phyloP scores from a whole-genome alignment of 2,113 vertebrate species.

The Sebastes fasciatus region DNA sequence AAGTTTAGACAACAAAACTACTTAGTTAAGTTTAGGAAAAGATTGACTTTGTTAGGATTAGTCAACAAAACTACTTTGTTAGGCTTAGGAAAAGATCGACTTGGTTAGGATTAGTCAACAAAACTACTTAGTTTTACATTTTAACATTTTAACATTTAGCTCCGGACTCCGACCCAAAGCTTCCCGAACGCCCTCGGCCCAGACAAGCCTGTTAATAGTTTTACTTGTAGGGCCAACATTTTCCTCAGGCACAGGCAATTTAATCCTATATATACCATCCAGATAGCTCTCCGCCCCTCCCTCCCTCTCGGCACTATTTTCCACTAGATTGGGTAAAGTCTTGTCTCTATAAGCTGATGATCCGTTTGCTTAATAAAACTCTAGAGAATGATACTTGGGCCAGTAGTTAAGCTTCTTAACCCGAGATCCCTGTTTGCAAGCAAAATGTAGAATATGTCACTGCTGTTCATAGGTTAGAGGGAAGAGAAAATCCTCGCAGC shows the following conservation, averaged over 20 bases:
- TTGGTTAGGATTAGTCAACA: too few relatives aligned
- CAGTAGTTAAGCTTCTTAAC: conserved; percentile 67
- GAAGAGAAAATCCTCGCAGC: neutral
- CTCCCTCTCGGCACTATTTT: conserved; percentile 32
- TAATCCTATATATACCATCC: conserved; percentile 39
- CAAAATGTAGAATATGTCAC: conserved; percentile 23
- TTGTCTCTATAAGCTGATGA: conserved; percentile 64
- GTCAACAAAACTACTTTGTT: too few relatives aligned
- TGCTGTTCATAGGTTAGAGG: neutral
- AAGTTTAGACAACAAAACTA: too few relatives aligned
- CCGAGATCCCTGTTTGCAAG: conserved; percentile 39
- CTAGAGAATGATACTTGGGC: conserved; percentile 59
- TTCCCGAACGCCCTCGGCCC: conserved; percentile 3
- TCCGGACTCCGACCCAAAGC: conserved; percentile 5
- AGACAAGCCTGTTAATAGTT: conserved; percentile 33
- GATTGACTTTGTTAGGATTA: too few relatives aligned
- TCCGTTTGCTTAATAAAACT: conserved; percentile 72
- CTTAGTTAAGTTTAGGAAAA: too few relatives aligned
- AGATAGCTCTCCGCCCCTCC: neutral
- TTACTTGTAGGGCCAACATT: conserved; percentile 33
- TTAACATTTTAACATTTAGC: conserved; percentile 4
- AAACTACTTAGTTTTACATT: neutral
- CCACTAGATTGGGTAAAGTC: conserved; percentile 55
- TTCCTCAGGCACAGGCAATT: conserved; percentile 19
- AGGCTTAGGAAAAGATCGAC: too few relatives aligned